Evolutionary conservation across 1,140 invertebrate species (phyloP), one percentile per base, ranked within the genome.

Genomic region (Panagrolaimus sp.): DNA sequence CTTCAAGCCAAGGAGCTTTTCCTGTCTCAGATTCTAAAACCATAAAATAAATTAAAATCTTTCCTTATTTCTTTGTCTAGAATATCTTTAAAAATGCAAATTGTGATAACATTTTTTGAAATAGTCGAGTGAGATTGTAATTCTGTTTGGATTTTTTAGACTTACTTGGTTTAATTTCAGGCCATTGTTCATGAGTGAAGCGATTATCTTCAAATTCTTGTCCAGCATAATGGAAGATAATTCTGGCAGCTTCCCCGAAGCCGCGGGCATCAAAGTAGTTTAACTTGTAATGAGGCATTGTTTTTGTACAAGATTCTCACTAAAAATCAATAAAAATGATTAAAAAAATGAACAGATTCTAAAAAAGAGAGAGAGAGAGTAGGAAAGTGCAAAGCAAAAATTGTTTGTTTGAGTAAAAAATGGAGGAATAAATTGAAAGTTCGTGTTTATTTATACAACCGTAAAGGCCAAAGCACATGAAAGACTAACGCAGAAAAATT

Each of bases 211-310:
- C 62, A 43, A 63, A 63, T 26, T 63, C 28, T 15, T n/a, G 12
- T n/a, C 62, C 62, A 10, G 26, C 62, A 43, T 63, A 43, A n/a
- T 26, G 15, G 24, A 63, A 63, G 15, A 63, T 63, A 10, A 63
- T 14, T 32, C 62, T 2, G 5, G 62, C 62, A 10, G 43, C 15
- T 24, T 63, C 62, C 2, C 62, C 62, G 12, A n/a, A 32, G 15
- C 62, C 62, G 4, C 62, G 15, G 15, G 14, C 62, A 63, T 17
- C 62, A 14, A 63, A 63, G 12, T 63, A 63, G 14, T 14, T 63
- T 32, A 63, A 43, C 24, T 63, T 63, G 62, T 63, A 63, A 24
- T 63, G 26, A 24, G 21, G 14, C 62, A 63, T 63, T 12, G 7
- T 26, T 52, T 47, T n/a, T n/a, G n/a, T n/a, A n/a, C n/a, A n/a